Base-by-base conservation (phyloP, 2,888 invertebrate species). In the Drosophila neoperkinsi region DNA sequence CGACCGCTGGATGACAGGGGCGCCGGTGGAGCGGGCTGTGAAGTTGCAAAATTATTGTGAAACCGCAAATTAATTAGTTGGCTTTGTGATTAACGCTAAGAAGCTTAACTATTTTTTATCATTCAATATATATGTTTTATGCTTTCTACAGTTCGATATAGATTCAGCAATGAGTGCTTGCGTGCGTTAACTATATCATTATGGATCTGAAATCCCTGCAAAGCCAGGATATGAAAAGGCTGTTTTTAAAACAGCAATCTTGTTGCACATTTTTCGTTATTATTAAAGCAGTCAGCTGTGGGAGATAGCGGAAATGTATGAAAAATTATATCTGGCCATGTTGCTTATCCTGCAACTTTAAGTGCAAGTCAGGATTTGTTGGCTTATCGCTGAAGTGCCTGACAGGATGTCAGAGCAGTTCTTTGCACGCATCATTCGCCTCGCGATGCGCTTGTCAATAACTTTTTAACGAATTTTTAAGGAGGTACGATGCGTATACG, bases 61-160 rank as follows among this genome's bases (percentile, higher is more conserved):
- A 79, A 81, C 75, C 70, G 68, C 69, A 80, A 88, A 81, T 81
- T 85, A 84, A 88, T 87, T 87, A 88, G 71, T 74, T 46, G 56
- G 33, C 66, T 56, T 65, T 58, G 30, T 76, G 69, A 81, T 76
- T 66, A 65, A 68, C 67, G 34, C 41, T 77, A 78, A 84, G 77
- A 78, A 76, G 83, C 71, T 82, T 75, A 71, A 58, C 30, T 65
- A 13, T 36, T 16, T 31, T 38, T 11, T 16, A 18, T 1, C 9
- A 28, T n/a, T 30, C 13, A 56, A 41, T n/a, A 30, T 2, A 34
- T 36, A 30, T 18, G 18, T 18, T 18, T 16, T 36, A 36, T 18
- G 36, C 18, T 18, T 18, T 36, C 18, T 7, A 6, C 7, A 36
- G 36, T 18, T 18, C 18, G 36, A 18, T 36, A 16, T 18, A 36